Base-by-base conservation (phyloP, 2,797 vertebrate species). In the Telmatherina bonti region DNA sequence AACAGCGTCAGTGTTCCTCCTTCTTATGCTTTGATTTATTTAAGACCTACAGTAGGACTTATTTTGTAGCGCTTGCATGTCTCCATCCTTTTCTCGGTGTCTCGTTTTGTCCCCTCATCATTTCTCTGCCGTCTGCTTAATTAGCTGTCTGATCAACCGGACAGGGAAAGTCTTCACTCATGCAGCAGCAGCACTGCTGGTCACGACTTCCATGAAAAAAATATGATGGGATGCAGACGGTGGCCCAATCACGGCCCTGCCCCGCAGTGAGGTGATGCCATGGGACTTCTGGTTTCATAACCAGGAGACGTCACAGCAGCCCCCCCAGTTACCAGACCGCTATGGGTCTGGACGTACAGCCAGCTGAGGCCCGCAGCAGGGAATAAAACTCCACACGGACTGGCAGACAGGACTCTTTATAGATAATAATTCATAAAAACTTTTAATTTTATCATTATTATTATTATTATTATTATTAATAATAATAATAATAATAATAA, bases 81-180 rank as follows among this genome's bases (percentile, higher is more conserved):
- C 33, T 33, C 9, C 9, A 8, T 33, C 33, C 33, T 33, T 33
- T 33, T 33, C 33, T 33, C 9, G 5, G 33, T 33, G 5, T 33
- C 33, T 33, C 3, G 36, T 41, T 41, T 22, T 47, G 8, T n/a
- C 20, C 45, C 20, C 45, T 2, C 20, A 1, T 10, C 20, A 1
- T n/a, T 20, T n/a, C 20, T 15, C 24, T 27, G 11, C 49, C 12
- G 22, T 51, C 10, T 26, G 38, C 36, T 30, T 69, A 54, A 74
- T 74, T 64, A 78, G 45, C 27, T 3, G 41, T 52, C 33, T 41
- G 13, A 45, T 63, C 53, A 22, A n/a, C 45, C 1, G 52, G 65
- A 58, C 78, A 56, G 72, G 33, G n/a, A 36, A 51, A 43, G 73
- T 65, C 65, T 57, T 11, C 6, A 38, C 73, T 62, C 18, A n/a